Conservation (phyloP, 2,113 vertebrate species). For the Hystrix cristata region DNA sequence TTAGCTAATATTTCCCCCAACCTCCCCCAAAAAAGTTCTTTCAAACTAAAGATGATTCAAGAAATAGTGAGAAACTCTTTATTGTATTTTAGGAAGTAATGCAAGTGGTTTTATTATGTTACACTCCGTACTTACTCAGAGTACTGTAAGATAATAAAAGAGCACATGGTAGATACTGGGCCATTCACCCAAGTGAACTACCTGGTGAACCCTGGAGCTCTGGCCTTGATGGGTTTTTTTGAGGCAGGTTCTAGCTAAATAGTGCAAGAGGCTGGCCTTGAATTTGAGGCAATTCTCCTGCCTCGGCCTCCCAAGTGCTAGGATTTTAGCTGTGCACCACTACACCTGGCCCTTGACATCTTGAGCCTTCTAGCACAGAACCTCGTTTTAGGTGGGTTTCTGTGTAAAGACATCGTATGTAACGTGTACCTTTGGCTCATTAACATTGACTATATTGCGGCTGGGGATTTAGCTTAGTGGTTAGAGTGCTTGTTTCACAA, state of each 20-base stretch:
- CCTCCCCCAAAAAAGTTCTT: background rate
- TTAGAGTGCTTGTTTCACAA: too few relatives aligned
- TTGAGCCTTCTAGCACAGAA: background rate
- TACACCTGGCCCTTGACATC: background rate
- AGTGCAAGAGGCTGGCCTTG: background rate
- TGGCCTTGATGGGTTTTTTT: background rate
- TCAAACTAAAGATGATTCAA: background rate
- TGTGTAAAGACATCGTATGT: background rate
- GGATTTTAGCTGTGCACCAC: background rate
- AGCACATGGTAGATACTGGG: background rate
- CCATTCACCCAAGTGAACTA: too few relatives aligned
- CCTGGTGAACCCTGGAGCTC: background rate
- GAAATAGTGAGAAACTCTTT: background rate
- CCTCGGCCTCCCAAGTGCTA: background rate
- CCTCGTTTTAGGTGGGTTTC: background rate
- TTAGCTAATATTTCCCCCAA: background rate
- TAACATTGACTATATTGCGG: background rate
- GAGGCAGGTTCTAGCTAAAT: background rate
- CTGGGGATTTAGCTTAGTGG: too few relatives aligned
- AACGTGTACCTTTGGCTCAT: background rate
- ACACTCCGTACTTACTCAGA: background rate
- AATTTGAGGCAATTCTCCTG: background rate
- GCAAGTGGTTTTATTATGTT: conserved; percentile 1
- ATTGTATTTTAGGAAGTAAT: background rate
- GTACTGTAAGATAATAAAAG: background rate